Conservation (phyloP, 2,113 vertebrate species). For the Lota lota region DNA sequence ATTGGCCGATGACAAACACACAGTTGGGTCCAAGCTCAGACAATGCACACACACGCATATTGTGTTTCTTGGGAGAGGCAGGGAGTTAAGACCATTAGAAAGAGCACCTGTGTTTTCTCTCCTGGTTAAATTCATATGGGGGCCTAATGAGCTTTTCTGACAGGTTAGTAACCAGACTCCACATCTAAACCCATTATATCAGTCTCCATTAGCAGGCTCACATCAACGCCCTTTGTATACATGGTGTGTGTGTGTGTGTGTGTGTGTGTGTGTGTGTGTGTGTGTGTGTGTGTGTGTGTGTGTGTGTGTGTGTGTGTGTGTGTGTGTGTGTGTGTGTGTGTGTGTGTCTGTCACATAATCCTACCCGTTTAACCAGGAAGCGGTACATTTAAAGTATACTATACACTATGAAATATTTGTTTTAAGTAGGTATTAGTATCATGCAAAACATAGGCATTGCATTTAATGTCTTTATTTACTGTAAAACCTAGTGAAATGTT, state of each 20-base stretch:
- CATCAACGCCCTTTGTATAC: conserved; percentile 31
- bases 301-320: not conserved
- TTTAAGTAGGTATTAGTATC: no score
- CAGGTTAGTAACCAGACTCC: conserved; percentile 39
- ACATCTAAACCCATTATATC: conserved; percentile 65
- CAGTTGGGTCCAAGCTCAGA: not conserved
- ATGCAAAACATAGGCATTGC: no score
- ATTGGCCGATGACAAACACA: not conserved
- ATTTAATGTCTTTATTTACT: no score
- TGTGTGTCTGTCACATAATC: not conserved
- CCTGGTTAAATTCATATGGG: conserved; percentile 60
- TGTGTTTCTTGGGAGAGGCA: conserved; percentile 45
- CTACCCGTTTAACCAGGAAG: no score
- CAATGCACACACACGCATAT: conserved; percentile 40
- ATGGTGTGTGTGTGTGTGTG: conserved; percentile 10
- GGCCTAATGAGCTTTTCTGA: conserved; percentile 71
- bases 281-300: conserved; percentile 3
- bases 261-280: conserved; percentile 8
- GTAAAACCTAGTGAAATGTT: no score
- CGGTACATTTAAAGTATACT: no score
- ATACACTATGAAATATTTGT: no score
- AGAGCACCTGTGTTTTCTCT: conserved; percentile 61
- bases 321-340: conserved; percentile 6
- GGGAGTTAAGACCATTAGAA: conserved; percentile 60
- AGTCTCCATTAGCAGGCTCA: conserved; percentile 21